These are phyloP conservation scores for Zygogramma bicolorata DNA, from an alignment of 2,888 invertebrate species.

Conservation along the genomic window DNA sequence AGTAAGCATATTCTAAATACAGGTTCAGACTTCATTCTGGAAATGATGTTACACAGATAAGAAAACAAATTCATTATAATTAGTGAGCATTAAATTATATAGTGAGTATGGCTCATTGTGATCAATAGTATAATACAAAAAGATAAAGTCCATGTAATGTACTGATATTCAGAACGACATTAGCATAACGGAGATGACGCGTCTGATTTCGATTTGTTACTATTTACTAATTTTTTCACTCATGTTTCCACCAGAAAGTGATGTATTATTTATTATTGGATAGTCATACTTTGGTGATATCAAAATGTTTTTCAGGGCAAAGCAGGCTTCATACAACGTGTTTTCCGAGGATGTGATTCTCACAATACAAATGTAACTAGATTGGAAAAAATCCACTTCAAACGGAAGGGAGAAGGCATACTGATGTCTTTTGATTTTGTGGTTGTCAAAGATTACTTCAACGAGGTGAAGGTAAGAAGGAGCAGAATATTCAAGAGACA, in stretches of 20 bases:
- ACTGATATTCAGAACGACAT: neutral
- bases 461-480: neutral
- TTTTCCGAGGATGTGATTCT: neutral
- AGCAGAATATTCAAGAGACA: too few species aligned
- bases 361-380: neutral
- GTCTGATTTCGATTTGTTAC: neutral
- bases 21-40: neutral
- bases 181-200: neutral
- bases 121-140: neutral
- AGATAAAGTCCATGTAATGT: neutral
- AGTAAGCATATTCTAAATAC: neutral
- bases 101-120: neutral
- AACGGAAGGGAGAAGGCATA: neutral
- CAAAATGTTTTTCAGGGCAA: neutral
- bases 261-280: neutral
- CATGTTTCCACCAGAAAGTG: neutral
- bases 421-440: neutral
- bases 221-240: neutral
- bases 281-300: neutral
- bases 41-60: neutral
- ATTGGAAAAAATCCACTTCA: neutral
- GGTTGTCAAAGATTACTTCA: neutral
- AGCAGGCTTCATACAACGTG: neutral
- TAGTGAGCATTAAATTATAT: neutral
- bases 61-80: slow-evolving; percentile 4